These are phyloP conservation scores for Diplodus puntazzo DNA, from an alignment of 2,797 vertebrate species.

Conservation along the genomic window DNA sequence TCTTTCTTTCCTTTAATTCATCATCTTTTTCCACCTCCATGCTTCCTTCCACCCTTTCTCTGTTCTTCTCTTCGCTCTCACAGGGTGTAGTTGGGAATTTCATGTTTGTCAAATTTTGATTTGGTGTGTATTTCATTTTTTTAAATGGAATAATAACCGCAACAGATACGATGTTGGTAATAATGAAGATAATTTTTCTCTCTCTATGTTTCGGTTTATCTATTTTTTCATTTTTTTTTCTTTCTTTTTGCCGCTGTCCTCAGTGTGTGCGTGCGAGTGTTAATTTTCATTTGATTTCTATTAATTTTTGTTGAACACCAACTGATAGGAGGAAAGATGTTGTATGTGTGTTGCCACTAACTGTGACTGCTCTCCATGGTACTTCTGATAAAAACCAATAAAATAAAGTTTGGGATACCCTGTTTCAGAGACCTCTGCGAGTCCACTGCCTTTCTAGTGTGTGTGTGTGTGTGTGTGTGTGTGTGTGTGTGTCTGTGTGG, in stretches of 20 bases:
- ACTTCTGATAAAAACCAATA: constrained; percentile 90
- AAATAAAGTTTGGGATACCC: constrained; percentile 98
- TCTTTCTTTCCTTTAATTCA: constrained; percentile 14
- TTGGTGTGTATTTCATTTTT: constrained; percentile 57
- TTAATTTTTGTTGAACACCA: constrained; percentile 88
- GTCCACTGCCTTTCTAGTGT: constrained; percentile 60
- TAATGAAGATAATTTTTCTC: constrained; percentile 44
- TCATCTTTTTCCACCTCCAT: neutral
- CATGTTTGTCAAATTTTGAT: constrained; percentile 62
- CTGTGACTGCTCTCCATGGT: constrained; percentile 93
- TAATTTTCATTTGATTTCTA: constrained; percentile 38
- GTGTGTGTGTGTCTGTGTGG: constrained; percentile 8
- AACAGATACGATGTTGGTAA: constrained; percentile 58
- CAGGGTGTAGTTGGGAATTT: constrained; percentile 53
- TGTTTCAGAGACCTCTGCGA: constrained; percentile 86
- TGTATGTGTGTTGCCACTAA: constrained; percentile 86
- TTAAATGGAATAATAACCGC: constrained; percentile 59
- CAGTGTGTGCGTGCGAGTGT: constrained; percentile 30
- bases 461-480: constrained; percentile 20
- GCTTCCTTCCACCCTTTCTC: constrained; percentile 1
- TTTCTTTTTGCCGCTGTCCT: constrained; percentile 3
- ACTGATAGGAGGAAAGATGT: constrained; percentile 87
- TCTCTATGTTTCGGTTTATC: constrained; percentile 25
- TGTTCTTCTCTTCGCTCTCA: constrained; percentile 34
- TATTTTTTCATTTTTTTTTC: constrained; percentile 10